phyloP scores from a whole-genome alignment of 2,113 vertebrate species.

The Promerops cafer region DNA sequence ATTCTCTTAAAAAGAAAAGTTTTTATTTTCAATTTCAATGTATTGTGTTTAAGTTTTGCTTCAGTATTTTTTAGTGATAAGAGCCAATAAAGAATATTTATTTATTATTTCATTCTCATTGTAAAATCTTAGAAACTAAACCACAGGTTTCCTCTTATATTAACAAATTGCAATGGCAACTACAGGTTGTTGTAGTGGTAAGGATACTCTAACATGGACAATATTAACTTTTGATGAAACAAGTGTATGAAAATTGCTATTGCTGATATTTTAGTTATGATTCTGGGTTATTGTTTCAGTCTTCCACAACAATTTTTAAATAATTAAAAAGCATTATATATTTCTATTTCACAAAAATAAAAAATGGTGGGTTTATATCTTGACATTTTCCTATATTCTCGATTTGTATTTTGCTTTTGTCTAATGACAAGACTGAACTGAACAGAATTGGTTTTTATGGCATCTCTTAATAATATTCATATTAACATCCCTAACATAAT shows the following conservation, averaged over 20 bases:
- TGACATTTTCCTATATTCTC: background rate
- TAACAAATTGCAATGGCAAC: background rate
- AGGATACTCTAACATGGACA: background rate
- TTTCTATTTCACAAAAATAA: background rate
- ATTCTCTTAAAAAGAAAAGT: background rate
- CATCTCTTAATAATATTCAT: background rate
- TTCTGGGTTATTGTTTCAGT: background rate
- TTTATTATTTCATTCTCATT: background rate
- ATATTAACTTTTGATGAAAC: background rate
- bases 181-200: background rate
- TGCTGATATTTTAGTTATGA: background rate
- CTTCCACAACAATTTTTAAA: background rate
- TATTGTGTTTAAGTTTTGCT: background rate
- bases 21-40: background rate
- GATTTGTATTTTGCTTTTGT: background rate
- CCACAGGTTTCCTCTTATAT: background rate
- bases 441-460: background rate
- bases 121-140: background rate
- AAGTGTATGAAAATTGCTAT: background rate
- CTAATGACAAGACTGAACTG: background rate
- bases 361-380: background rate
- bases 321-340: background rate
- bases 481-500: background rate
- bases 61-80: background rate
- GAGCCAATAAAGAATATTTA: background rate